Conservation (phyloP, 92 coral and sea anemone genomes). For the Epizoanthus illoricatus region DNA sequence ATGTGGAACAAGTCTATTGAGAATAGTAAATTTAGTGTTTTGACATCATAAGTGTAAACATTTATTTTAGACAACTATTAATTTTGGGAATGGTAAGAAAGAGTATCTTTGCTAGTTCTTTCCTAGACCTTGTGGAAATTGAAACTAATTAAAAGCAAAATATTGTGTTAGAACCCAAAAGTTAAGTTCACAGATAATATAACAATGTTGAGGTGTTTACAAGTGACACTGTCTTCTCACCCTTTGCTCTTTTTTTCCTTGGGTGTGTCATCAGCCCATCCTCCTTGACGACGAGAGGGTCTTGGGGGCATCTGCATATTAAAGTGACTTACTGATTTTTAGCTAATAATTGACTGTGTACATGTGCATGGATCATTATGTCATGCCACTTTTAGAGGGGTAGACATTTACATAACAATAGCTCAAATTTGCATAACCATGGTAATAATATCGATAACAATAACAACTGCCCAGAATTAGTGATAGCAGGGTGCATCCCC, state of each 20-base stretch:
- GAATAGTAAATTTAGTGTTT: too few relatives aligned
- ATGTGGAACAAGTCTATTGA: too few relatives aligned
- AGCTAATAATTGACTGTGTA: not conserved
- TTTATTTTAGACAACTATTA: too few relatives aligned
- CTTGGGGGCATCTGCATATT: slow-evolving; percentile 75
- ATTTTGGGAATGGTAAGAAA: not conserved
- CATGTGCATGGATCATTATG: not conserved
- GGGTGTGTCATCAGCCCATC: slow-evolving; percentile 97
- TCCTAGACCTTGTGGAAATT: too few relatives aligned
- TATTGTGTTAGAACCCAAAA: not conserved
- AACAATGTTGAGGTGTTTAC: not conserved
- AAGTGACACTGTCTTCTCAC: slow-evolving; percentile 19
- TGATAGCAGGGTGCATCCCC: too few relatives aligned
- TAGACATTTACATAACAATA: too few relatives aligned
- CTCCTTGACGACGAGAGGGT: slow-evolving; percentile 96
- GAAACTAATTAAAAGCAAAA: not conserved
- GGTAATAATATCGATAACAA: too few relatives aligned
- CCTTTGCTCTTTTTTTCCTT: slow-evolving; percentile 74
- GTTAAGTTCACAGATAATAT: not conserved
- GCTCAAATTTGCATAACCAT: too few relatives aligned
- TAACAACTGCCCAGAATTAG: too few relatives aligned
- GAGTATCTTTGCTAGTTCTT: too few relatives aligned
- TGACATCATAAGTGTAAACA: too few relatives aligned
- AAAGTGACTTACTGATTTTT: not conserved
- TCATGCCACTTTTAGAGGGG: not conserved